Base-by-base conservation (phyloP, 2,113 vertebrate genomes). In the Athene noctua region DNA sequence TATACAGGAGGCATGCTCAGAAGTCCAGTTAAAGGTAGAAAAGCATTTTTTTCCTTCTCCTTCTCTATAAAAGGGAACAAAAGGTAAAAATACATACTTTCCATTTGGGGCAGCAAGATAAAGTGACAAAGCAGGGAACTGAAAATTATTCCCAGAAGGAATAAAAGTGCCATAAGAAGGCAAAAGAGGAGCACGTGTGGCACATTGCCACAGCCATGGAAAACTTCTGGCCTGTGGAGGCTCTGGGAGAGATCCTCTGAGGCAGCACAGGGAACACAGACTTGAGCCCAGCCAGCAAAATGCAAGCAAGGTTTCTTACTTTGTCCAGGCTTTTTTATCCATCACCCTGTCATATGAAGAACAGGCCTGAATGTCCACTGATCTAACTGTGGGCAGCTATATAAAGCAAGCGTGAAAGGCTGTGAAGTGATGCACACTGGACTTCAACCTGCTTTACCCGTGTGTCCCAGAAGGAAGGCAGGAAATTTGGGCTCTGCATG, bases 401-500 rank as follows among this genome's bases (percentile, higher is more conserved):
- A 47, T 10, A 84, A 85, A 95, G 36, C 70, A 68, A 65, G 47
- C 5, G 4, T 38, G 65, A 86, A 77, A 80, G 42, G 65, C 13
- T 14, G 20, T 13, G 5, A 67, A 90, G 32, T n/a, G 49, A 30
- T 30, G 32, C 13, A 57, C 0, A 0, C 6, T 52, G 34, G n/a
- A 34, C 68, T 46, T 58, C n/a, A 42, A 6, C 3, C 2, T 30
- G 19, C 11, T 88, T 83, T 74, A 68, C 15, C 63, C 32, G 30
- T 0, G 0, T 38, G 29, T 9, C 30, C 32, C 26, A 74, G 52
- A 57, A 68, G 3, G 27, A 23, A 78, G 25, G n/a, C 34, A 79
- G 38, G 55, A 85, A 68, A 55, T 5, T 5, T 0, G 0, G n/a
- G 30, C 12, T 68, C 40, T 55, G 36, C 10, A 3, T 0, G 0